These are phyloP conservation scores for Apamea monoglypha DNA, from an alignment of 2,888 invertebrate species.

Conservation along the genomic window DNA sequence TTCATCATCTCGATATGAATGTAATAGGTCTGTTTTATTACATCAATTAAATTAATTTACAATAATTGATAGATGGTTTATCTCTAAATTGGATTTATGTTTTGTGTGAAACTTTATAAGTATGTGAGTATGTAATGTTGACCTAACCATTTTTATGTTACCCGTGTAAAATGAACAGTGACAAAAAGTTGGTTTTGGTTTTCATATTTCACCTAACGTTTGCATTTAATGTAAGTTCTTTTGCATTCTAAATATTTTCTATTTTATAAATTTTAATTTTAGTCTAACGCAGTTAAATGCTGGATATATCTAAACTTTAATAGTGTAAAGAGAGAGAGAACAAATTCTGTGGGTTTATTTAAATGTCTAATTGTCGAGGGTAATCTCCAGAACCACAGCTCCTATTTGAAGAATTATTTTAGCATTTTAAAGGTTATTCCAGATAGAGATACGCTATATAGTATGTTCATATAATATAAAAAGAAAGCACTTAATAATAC, in stretches of 20 bases:
- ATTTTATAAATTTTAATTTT: not conserved
- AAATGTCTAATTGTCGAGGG: too few species aligned
- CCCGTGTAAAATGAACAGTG: not conserved
- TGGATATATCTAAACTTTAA: not conserved
- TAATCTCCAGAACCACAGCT: not conserved
- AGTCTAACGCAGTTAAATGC: not conserved
- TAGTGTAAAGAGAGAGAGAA: not conserved
- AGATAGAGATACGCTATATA: too few species aligned
- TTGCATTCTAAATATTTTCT: not conserved
- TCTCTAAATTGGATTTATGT: constrained; percentile 8
- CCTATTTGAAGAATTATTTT: not conserved
- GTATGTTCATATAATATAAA: too few species aligned
- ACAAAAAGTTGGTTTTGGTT: not conserved
- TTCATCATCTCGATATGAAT: not conserved
- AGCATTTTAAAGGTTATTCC: too few species aligned
- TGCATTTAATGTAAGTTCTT: constrained; percentile 29
- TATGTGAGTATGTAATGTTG: too few species aligned
- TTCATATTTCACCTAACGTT: not conserved
- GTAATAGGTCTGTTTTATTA: not conserved
- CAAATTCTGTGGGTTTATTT: not conserved
- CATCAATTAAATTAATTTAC: constrained; percentile 16
- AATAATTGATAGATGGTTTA: constrained; percentile 17
- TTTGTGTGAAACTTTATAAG: constrained; percentile 22
- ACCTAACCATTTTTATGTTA: not conserved
- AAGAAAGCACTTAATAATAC: too few species aligned